Base-by-base conservation (phyloP, 2,888 invertebrate species). In the Gastracanthus pulcherrimus region DNA sequence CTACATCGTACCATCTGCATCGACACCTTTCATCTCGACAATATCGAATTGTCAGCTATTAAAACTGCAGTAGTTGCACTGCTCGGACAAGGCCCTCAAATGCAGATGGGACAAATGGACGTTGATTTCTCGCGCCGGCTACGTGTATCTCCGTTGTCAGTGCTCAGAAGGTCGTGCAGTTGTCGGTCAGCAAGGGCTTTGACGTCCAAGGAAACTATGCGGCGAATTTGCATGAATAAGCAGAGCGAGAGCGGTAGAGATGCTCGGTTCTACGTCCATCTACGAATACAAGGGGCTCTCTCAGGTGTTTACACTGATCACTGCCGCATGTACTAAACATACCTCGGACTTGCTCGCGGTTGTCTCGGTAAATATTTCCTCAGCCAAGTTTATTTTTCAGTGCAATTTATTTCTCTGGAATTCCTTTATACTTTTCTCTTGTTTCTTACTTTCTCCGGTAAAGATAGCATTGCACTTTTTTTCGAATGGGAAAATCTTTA, bases 201-300 rank as follows among this genome's bases (percentile, higher is more conserved):
- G 41, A 64, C 34, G 70, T 26, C 55, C 13, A 41, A 58, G 36
- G 45, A 67, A 55, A 58, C 64, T 60, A 23, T 19, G 64, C 55
- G 38, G 9, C 55, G 60, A 64, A 77, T 81, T 81, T 64, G 66
- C 76, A 81, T 76, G 76, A 66, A 76, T 81, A 81, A 76, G 58
- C 71, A 64, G 48, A 13, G n/a, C 19, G 31, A 19, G 26, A 62
- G 3, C 11, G 3, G 29, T n/a, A n/a, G n/a, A n/a, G 9, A 19
- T n/a, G 6, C 6, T 1, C 9, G n/a, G 31, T n/a, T n/a, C n/a
- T n/a, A n/a, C 4, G 7, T 45, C 6, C 31, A 11, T 0, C 23
- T 13, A 9, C 19, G n/a, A n/a, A n/a, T n/a, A n/a, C n/a, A n/a
- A 19, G 34, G 38, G 16, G 26, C 29, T 74, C 45, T n/a, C n/a